A percentile compares a stretch with the other conserved stretches of the same genome.
These are phyloP conservation scores for Glaucomys volans DNA, from an alignment of 2,113 vertebrate genomes.

Conservation along the genomic window DNA sequence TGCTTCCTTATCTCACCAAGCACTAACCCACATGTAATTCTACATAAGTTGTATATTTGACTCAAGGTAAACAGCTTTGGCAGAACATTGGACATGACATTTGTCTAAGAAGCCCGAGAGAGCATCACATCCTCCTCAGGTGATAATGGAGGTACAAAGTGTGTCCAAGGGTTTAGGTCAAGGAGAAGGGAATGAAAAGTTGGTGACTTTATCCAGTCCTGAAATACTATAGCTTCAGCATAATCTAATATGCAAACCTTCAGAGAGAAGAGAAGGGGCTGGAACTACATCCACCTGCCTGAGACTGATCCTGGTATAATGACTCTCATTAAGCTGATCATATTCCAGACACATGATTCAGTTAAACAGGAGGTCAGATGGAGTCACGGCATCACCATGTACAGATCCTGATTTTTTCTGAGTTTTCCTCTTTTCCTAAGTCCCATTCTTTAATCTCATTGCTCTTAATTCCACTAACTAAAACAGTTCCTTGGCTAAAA, in stretches of 20 bases:
- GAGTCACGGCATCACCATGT: neutral
- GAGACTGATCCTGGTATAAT: neutral
- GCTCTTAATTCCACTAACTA: neutral
- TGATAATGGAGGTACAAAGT: neutral
- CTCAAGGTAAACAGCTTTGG: slow-evolving; percentile 11
- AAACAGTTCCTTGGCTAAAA: slow-evolving; percentile 1
- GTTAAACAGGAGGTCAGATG: neutral
- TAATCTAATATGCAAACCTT: slow-evolving; percentile 17
- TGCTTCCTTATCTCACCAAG: neutral
- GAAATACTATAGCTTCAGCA: slow-evolving; percentile 10
- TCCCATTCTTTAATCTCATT: neutral
- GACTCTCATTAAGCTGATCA: neutral
- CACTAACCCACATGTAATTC: neutral
- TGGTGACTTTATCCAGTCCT: neutral
- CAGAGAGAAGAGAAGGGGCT: neutral
- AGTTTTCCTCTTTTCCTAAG: neutral
- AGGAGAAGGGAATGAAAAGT: neutral
- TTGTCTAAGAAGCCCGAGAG: neutral
- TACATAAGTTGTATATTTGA: neutral
- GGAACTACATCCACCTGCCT: neutral
- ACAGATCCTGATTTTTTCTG: neutral
- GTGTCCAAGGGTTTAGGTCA: slow-evolving; percentile 16
- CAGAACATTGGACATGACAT: neutral
- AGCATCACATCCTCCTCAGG: neutral
- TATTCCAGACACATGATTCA: neutral